A percentile compares a stretch with the other conserved stretches of the same genome.
Evolutionary conservation across 2,113 vertebrate species (phyloP).

Genomic region (Phocoena phocoena): DNA sequence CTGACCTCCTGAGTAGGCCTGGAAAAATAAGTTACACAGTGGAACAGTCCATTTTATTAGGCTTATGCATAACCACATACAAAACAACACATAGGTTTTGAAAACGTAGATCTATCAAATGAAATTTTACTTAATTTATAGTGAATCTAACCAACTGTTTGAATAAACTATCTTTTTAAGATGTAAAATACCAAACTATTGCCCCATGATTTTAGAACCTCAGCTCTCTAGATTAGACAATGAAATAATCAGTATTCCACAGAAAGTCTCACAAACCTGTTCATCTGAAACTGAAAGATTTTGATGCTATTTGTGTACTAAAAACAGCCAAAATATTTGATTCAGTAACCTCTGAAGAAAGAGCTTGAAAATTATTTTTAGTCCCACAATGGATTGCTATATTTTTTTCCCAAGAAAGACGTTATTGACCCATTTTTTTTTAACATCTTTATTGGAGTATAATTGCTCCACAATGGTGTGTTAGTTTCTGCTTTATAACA

Average conservation of each 20-base stretch:
- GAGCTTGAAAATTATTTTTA: conserved; percentile 5
- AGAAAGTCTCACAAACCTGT: not conserved
- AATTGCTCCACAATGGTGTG: too few relatives aligned
- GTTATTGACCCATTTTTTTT: conserved; percentile 5
- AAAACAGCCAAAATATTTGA: not conserved
- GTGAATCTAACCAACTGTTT: not conserved
- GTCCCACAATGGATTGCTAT: not conserved
- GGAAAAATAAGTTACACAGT: not conserved
- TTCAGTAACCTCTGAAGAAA: not conserved
- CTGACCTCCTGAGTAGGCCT: not conserved
- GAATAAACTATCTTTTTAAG: not conserved
- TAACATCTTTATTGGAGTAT: too few relatives aligned
- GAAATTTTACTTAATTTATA: conserved; percentile 36
- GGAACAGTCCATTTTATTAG: conserved; percentile 1
- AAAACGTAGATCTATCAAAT: not conserved
- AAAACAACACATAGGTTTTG: conserved; percentile 16
- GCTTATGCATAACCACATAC: not conserved
- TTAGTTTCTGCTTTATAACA: too few relatives aligned
- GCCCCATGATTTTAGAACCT: not conserved
- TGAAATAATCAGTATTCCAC: not conserved
- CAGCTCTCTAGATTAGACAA: not conserved
- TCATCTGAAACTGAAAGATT: not conserved
- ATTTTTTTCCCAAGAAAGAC: not conserved
- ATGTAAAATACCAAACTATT: not conserved
- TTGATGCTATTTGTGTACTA: not conserved